Conservation (phyloP, 2,797 vertebrate genomes). For the Galagoides demidoff region DNA sequence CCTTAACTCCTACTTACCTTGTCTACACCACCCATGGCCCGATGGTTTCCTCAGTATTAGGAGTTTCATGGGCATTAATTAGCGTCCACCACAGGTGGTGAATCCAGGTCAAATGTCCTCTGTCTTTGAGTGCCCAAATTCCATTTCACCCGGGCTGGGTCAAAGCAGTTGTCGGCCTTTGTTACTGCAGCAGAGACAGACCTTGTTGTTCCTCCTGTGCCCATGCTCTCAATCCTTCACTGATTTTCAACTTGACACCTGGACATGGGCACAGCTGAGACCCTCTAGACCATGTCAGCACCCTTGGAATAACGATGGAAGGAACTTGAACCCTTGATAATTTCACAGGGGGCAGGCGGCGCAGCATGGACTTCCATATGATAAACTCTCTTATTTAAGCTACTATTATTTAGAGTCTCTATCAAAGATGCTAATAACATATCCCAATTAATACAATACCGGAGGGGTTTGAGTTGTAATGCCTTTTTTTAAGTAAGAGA, state of each 20-base stretch:
- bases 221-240: not conserved
- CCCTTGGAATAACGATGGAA: not conserved
- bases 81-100: not conserved
- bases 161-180: not conserved
- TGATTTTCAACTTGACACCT: not conserved
- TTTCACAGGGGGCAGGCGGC: not conserved
- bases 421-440: not conserved
- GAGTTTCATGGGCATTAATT: not conserved
- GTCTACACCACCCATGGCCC: not conserved
- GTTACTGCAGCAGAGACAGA: not conserved
- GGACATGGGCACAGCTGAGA: not conserved
- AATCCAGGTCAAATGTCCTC: not conserved
- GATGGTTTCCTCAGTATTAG: not conserved
- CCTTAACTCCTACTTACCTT: not conserved
- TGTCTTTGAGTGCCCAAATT: not conserved
- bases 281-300: not conserved
- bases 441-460: not conserved
- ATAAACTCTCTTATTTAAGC: not conserved
- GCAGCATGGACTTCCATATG: not conserved
- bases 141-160: not conserved
- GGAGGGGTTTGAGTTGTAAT: not conserved
- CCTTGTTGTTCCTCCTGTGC: not conserved
- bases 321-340: not conserved
- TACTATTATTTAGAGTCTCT: not conserved
- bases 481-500: not conserved